Evolutionary conservation across 2,888 invertebrate genomes (phyloP), one percentile per base, ranked within the genome.

Genomic region (Epiblema foenella): DNA sequence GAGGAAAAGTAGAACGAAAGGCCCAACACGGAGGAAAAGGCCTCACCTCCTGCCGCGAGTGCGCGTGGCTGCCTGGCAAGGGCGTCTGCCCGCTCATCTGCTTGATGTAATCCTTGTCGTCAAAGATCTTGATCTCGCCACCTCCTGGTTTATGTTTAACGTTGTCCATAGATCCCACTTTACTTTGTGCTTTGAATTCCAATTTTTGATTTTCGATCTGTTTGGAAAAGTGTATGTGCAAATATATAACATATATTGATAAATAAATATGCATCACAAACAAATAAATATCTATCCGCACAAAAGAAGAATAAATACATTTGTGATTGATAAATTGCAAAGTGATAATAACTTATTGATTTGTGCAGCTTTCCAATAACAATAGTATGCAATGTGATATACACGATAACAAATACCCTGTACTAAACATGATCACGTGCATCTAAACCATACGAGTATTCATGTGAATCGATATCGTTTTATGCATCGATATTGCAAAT

Each of bases 71-170:
- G 77, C 86, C 86, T 17, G 91, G 91, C 69, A 89, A 80, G 71
- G 93, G 90, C 20, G 93, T 90, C 68, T 85, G 86, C 24, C 89
- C 93, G 72, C 81, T 94, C 86, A 94, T 94, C 94, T 98, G 97
- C 93, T 96, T 97, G 88, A 98, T 95, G 94, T 98, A 98, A 76
- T 97, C 97, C 94, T 97, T 97, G 92, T 98, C 98, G 87, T 98
- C 97, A 89, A 98, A 98, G 85, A 98, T 98, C 94, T 98, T 98
- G 93, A 97, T 97, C 79, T 98, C 97, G 60, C 98, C 98, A 75
- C 98, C 98, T 80, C 98, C 97, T 71, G 98, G 98, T 93, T 95
- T 97, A 94, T 98, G 97, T 89, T 96, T 97, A 79, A 98, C 95
- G 92, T 98, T 98, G 90, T 98, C 97, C 94, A 98, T 86, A 69